Evolutionary conservation across 2,888 invertebrate genomes (phyloP).

Genomic region (Neuroscelio doddi): DNA sequence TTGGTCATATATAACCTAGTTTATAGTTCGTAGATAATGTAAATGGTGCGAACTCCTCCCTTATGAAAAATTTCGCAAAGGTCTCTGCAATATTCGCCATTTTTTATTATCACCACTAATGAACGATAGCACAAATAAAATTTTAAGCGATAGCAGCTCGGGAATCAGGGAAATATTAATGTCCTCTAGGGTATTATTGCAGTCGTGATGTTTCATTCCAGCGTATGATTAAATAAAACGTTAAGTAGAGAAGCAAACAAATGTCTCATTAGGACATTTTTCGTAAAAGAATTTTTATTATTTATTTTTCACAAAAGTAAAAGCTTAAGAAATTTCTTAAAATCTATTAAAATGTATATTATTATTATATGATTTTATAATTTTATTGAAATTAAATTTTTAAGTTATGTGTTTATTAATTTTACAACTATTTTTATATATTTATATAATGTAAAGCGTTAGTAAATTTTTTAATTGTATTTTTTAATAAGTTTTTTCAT

Average conservation of each 20-base stretch:
- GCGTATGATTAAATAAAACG: slow-evolving; percentile 20
- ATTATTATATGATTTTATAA: too few relatives aligned
- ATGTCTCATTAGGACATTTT: slow-evolving; percentile 25
- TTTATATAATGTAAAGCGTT: too few relatives aligned
- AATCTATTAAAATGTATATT: too few relatives aligned
- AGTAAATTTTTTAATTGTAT: too few relatives aligned
- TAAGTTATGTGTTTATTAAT: too few relatives aligned
- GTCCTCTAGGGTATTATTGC: slow-evolving; percentile 6
- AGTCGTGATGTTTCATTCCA: slow-evolving; percentile 1
- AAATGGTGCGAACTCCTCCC: slow-evolving; percentile 2
- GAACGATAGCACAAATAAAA: slow-evolving; percentile 14
- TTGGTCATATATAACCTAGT: slow-evolving; percentile 16
- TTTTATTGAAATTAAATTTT: too few relatives aligned
- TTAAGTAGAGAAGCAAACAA: slow-evolving; percentile 8
- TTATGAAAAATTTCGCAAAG: slow-evolving; percentile 12
- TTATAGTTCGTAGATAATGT: background rate
- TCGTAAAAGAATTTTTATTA: slow-evolving; percentile 14
- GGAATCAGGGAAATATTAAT: slow-evolving; percentile 12
- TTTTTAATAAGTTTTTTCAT: too few relatives aligned
- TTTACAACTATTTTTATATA: too few relatives aligned
- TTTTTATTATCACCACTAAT: slow-evolving; percentile 9
- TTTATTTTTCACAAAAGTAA: too few relatives aligned
- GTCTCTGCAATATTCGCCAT: slow-evolving; percentile 9
- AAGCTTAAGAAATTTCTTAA: too few relatives aligned
- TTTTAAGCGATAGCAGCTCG: slow-evolving; percentile 10